Evolutionary conservation across 2,113 vertebrate species (phyloP), one percentile per base, ranked within the genome.

Genomic region (Neomonachus schauinslandi): DNA sequence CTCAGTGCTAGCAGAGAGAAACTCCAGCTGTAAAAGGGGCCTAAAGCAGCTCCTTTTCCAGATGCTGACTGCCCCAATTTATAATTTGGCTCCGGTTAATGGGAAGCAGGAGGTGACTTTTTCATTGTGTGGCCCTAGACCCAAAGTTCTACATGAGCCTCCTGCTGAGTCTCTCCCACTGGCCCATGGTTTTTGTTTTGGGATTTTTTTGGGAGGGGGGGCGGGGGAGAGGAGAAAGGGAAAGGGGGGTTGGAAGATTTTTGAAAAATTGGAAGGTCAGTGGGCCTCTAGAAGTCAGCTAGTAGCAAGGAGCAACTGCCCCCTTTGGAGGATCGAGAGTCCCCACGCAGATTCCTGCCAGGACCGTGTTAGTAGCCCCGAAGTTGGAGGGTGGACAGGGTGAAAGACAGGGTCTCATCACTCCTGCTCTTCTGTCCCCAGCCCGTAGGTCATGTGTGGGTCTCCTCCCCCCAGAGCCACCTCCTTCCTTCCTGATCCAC

Each of bases 341-440:
- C 33, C 36, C 79, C n/a, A 24, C 3, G 3, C 15, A 24, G 72
- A 14, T 46, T 36, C 53, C 42, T 4, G 83, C 53, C 9, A 28
- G 13, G 81, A 4, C 79, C 65, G 26, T 26, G 81, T 9, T 65
- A 51, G 55, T 7, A 72, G 84, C 67, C 16, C 42, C 16, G 19
- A 0, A 4, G 42, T 36, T 18, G 31, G 42, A 36, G 26, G 7
- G 63, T 1, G 14, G 79, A 2, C 46, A 0, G 6, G 46, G 63
- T 65, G 11, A 55, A 0, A 11, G 79, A 2, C 46, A 0, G 6
- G 46, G 63, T 65, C 28, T 79, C 26, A 2, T 77, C 31, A 14
- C 0, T 26, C 11, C 33, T n/a, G 28, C n/a, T 10, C 33, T 39
- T 36, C 19, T 31, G 65, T 69, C 36, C 46, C 13, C 7, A 33